A percentile compares a stretch with the other conserved stretches of the same genome.
phyloP scores from a whole-genome alignment of 2,113 vertebrate species.

The Ailuropoda melanoleuca region DNA sequence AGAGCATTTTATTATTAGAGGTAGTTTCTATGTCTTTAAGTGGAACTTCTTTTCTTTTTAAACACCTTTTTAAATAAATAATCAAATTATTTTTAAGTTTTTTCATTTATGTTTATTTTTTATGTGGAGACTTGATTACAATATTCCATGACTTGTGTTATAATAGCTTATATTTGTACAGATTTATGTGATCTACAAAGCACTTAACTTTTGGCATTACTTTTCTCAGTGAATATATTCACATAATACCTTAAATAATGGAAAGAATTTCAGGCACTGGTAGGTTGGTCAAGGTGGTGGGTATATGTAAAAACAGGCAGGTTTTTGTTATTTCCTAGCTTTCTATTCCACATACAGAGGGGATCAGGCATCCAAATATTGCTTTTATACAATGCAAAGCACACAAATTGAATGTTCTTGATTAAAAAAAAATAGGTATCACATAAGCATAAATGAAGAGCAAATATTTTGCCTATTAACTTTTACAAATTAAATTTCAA shows the following conservation, averaged over 20 bases:
- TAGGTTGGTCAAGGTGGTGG: too few species aligned
- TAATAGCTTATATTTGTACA: background rate
- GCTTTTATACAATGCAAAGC: background rate
- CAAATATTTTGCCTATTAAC: background rate
- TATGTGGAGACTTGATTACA: background rate
- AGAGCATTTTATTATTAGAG: background rate
- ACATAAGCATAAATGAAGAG: background rate
- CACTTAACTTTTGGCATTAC: background rate
- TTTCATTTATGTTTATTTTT: background rate
- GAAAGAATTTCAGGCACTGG: background rate
- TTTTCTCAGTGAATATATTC: background rate
- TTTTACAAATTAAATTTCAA: background rate
- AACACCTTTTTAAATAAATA: background rate
- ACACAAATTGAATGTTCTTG: background rate
- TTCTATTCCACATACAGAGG: background rate
- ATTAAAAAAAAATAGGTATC: background rate
- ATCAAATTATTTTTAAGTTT: background rate
- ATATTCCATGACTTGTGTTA: background rate
- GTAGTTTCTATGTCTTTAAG: background rate
- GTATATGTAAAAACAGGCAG: rapidly evolving
- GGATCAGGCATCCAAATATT: background rate
- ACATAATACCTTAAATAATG: background rate
- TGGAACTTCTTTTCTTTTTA: background rate
- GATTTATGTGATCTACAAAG: background rate
- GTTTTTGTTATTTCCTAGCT: background rate